Base-by-base conservation (phyloP, 1,140 invertebrate genomes). In the Aphis craccivora region DNA sequence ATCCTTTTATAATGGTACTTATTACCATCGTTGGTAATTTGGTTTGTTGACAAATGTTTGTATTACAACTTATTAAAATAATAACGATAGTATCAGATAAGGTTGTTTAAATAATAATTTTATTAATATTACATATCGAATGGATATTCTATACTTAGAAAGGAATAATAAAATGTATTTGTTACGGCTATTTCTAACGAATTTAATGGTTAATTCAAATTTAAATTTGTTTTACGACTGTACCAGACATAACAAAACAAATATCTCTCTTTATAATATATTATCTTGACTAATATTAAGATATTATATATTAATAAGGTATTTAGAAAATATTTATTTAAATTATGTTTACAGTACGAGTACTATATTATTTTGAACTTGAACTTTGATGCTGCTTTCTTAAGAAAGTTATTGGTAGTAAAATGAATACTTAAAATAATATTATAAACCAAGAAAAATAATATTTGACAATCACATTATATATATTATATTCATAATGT, bases 51-150 rank as follows among this genome's bases (percentile, higher is more conserved):
- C 45, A 92, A 92, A 83, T 81, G 48, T 51, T 84, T 30, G 53
- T 40, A 90, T 22, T 87, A 22, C 6, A 53, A 84, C 48, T 92
- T 35, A 37, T 92, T 92, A 92, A 92, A 84, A 92, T 92, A 92
- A 92, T 84, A 51, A 92, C 76, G 45, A 91, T 35, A n/a, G 1
- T 91, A 91, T 91, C 40, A 53, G 67, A 45, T 48, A 91, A 22
- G 60, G 60, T 51, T 81, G 81, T 81, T 81, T 45, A 48, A 35
- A 91, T 81, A 35, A 45, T 45, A 43, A 14, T 6, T 43, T 14
- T 91, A 35, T 91, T 76, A 91, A 35, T 92, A 92, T 92, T 25
- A 92, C 22, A 35, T 84, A 83, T 92, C 48, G 22, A 53, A 83
- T 53, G 11, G 60, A 8, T 90, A 90, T 76, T 76, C 60, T 20